Base-by-base conservation (phyloP, 2,888 invertebrate genomes). In the Drosophila phalerata region DNA sequence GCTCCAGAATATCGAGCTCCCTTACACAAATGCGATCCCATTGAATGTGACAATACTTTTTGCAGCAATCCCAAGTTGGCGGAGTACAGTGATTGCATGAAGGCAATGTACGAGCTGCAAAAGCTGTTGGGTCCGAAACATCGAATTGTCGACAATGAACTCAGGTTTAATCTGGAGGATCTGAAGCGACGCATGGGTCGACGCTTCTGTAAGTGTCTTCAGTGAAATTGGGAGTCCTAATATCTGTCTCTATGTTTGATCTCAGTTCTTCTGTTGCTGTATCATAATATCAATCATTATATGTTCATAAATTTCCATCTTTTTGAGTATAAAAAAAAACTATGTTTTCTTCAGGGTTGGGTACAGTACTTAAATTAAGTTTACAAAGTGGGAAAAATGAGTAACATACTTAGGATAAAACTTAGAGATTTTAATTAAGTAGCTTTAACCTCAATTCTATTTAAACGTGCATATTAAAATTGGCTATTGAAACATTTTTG, bases 91-190 rank as follows among this genome's bases (percentile, higher is more conserved):
- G 85, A 87, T 0, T 87, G 71, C 9, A 17, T 87, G 6, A 17
- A 42, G 3, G 82, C 79, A 4, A 70, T 87, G 66, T 38, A 78
- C 5, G n/a, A 65, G 1, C 8, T 82, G 4, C 86, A 88, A 17
- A 25, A 48, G 5, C 19, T 69, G 6, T 53, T 82, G 5, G 74
- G 74, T 0, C 47, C 62, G 38, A 51, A 61, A 6, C 66, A 74
- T 37, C 15, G 22, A 0, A 77, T 72, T 11, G 30, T 52, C 0
- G 37, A 65, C 10, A 72, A 72, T 22, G 58, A 69, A 40, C 9
- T 83, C 25, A 11, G 57, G 22, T 65, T 67, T 25, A 49, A 80
- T 40, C 17, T 89, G 3, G 25, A 70, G 13, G 68, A 89, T 56
- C 58, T 83, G 1, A 57, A 38, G 2, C 9, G 17, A 9, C 84